phyloP scores from a whole-genome alignment of 2,888 invertebrate genomes.

The Girardia tigrina region DNA sequence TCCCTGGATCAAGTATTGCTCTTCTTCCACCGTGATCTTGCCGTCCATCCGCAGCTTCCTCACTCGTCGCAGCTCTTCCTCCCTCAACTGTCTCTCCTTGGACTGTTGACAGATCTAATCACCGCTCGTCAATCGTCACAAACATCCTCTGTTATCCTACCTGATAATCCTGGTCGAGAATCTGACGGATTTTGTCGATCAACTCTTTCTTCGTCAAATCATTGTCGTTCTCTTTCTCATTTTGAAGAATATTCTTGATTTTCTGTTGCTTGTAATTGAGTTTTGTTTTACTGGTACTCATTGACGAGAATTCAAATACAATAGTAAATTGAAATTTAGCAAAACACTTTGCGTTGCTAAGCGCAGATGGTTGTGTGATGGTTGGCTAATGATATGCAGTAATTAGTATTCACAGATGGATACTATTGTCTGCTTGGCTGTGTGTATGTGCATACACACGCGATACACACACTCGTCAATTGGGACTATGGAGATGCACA shows the following conservation, averaged over 20 bases:
- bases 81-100: not conserved
- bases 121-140: not conserved
- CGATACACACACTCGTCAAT: too few species aligned
- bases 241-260: not conserved
- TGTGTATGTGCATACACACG: too few species aligned
- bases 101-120: not conserved
- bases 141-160: not conserved
- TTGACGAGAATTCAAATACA: too few species aligned
- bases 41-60: not conserved
- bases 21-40: not conserved
- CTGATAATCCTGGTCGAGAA: slow-evolving; percentile 11
- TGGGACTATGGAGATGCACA: too few species aligned
- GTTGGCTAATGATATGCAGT: slow-evolving; percentile 1
- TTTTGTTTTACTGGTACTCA: not conserved
- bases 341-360: slow-evolving; percentile 11
- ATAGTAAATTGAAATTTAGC: too few species aligned
- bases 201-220: slow-evolving; percentile 12
- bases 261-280: not conserved
- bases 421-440: too few species aligned
- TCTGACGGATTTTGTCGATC: not conserved
- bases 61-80: not conserved
- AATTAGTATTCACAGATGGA: not conserved
- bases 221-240: not conserved
- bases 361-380: not conserved
- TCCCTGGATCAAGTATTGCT: not conserved